These are phyloP conservation scores for Erpornis zantholeuca DNA, from an alignment of 2,113 vertebrate genomes.

Conservation along the genomic window DNA sequence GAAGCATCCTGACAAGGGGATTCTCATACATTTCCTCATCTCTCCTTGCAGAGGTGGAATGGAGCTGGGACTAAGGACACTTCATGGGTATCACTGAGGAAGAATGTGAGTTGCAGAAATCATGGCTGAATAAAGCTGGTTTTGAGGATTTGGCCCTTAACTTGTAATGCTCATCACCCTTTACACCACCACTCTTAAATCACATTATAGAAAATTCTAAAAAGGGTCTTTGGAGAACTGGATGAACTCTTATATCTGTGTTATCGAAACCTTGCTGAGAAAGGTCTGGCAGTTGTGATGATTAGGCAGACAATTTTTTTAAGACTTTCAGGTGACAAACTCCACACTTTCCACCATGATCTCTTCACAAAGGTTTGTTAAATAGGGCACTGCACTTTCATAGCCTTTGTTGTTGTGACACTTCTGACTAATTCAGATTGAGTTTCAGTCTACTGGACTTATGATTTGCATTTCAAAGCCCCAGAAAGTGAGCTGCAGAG, in stretches of 20 bases:
- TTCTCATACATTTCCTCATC: not conserved
- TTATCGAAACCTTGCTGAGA: not conserved
- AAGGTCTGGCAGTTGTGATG: not conserved
- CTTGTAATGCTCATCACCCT: not conserved
- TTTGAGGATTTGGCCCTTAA: not conserved
- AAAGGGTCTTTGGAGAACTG: not conserved
- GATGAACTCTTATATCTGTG: not conserved
- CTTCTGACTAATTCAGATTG: conserved; percentile 17
- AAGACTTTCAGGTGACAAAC: not conserved
- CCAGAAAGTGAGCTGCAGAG: not conserved
- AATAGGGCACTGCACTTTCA: conserved; percentile 2
- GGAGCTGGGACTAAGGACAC: not conserved
- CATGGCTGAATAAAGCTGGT: not conserved
- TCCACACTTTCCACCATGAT: not conserved
- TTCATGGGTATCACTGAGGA: not conserved
- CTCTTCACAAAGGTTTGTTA: conserved; percentile 5
- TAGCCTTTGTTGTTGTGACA: conserved; percentile 38
- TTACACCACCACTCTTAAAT: not conserved
- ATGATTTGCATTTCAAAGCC: conserved; percentile 55
- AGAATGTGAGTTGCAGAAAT: not conserved
- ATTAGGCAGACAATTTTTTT: not conserved
- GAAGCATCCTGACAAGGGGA: not conserved
- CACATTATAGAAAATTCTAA: not conserved
- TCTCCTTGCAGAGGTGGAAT: not conserved
- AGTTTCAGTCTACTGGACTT: conserved; percentile 35